Base-by-base conservation (phyloP, 2,888 invertebrate species). In the Nezara viridula region DNA sequence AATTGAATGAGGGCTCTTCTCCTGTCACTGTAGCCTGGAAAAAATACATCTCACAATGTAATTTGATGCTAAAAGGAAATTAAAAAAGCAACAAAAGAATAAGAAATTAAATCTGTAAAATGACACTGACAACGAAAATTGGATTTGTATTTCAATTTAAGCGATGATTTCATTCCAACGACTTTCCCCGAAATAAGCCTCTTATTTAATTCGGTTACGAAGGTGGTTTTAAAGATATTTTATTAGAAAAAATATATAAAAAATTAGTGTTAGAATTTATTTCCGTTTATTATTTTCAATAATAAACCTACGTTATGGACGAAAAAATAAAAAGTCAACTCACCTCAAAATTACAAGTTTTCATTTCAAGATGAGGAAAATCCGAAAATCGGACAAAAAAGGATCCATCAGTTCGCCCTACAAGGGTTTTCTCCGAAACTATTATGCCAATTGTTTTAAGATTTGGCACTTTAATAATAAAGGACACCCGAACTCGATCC, bases 141-240 rank as follows among this genome's bases (percentile, higher is more conserved):
- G 44, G 44, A 81, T 81, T 47, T 47, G 40, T 47, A 81, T 81
- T 81, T 81, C 81, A 81, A 81, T 81, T 81, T 81, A 81, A 81
- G 81, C 81, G 44, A 44, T 81, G 81, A 81, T 81, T 81, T n/a
- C 44, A 44, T 81, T 44, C 44, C 10, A 81, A 47, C 40, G 81
- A 81, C n/a, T 44, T 44, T 44, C 24, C 40, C 7, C 21, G 77
- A 40, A 77, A 81, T n/a, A 81, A 81, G 32, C 37, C 66, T 37
- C 37, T 73, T 60, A 7, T 60, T 66, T 73, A 73, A 19, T 73
- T 73, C 21, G 19, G 32, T 73, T 19, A 21, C 12, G 21, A 73
- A 27, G 19, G 66, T 19, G 16, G 6, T 60, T 73, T 37, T 73
- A 24, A 73, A 73, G 37, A 73, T 60, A 4, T 60, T 27, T 10